phyloP scores from a whole-genome alignment of 35 echinoderm and acorn worm genomes.

The Ophioderma brevispina region DNA sequence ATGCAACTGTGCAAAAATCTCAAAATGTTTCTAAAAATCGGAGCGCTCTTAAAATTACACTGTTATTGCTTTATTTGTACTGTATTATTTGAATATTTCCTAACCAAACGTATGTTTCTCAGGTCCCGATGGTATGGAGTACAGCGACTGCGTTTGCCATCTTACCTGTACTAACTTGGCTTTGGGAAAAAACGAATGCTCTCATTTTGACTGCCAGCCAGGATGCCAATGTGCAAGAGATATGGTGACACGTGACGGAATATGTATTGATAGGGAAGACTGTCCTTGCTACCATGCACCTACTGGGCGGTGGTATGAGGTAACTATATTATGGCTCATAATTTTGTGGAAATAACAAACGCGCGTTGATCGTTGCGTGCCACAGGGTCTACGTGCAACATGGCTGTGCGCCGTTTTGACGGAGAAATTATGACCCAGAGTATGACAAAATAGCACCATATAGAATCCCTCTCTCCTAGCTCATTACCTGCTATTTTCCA shows the following conservation, averaged over 20 bases:
- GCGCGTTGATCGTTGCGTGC: too few species aligned
- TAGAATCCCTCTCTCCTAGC: not conserved
- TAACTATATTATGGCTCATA: not conserved
- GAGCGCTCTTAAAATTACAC: too few species aligned
- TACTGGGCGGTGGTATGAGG: not conserved
- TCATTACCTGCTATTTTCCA: not conserved
- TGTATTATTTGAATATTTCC: too few species aligned
- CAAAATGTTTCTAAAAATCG: too few species aligned
- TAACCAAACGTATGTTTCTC: too few species aligned
- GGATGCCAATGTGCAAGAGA: not conserved
- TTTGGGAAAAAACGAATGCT: not conserved
- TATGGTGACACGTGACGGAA: not conserved
- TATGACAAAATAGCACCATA: not conserved
- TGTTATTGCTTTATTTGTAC: too few species aligned
- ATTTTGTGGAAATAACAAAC: not conserved
- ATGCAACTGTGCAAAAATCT: too few species aligned
- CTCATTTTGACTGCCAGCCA: not conserved
- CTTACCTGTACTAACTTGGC: not conserved
- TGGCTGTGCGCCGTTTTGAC: too few species aligned
- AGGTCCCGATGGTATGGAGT: too few species aligned
- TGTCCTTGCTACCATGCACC: not conserved
- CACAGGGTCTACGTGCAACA: too few species aligned
- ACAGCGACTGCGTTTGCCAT: not conserved
- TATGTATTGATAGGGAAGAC: not conserved
- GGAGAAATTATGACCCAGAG: too few species aligned